A percentile compares a stretch with the other conserved stretches of the same genome.
phyloP scores from a whole-genome alignment of 1,140 invertebrate species.

The Brachionus paranguensis region DNA sequence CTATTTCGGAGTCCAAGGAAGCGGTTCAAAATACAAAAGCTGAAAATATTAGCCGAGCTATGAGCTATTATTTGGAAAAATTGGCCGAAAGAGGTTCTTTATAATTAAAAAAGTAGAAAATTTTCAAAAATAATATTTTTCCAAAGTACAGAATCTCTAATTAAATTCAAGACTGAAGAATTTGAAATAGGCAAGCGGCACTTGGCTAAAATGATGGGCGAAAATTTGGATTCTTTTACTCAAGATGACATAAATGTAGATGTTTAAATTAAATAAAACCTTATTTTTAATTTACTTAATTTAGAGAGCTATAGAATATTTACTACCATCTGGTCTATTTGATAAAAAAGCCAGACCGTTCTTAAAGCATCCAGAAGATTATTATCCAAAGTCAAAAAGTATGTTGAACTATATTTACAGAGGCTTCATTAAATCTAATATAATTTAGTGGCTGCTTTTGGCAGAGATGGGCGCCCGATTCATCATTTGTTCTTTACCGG shows the following conservation, averaged over 20 bases:
- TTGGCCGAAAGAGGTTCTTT: slow-evolving; percentile 6
- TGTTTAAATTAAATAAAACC: slow-evolving; percentile 19
- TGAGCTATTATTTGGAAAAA: slow-evolving; percentile 39
- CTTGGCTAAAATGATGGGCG: slow-evolving; percentile 96
- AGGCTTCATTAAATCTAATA: background rate
- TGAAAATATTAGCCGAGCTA: slow-evolving; percentile 33
- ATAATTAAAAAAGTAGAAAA: background rate
- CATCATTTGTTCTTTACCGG: slow-evolving; percentile 83
- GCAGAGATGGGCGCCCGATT: slow-evolving; percentile 74
- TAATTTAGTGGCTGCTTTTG: slow-evolving; percentile 74
- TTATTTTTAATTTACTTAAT: slow-evolving; percentile 42
- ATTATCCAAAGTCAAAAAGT: slow-evolving; percentile 66
- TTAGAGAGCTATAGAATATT: slow-evolving; percentile 76
- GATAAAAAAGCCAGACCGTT: slow-evolving; percentile 72
- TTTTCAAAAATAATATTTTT: slow-evolving; percentile 39
- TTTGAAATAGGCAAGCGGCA: slow-evolving; percentile 86
- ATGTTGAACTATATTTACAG: no score
- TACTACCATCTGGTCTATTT: slow-evolving; percentile 83
- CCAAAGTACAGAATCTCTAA: slow-evolving; percentile 66
- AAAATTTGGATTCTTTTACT: slow-evolving; percentile 75
- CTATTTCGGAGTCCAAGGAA: background rate
- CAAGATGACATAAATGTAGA: slow-evolving; percentile 78
- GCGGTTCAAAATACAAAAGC: background rate
- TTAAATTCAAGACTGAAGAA: slow-evolving; percentile 65
- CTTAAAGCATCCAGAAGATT: slow-evolving; percentile 75